Conservation (phyloP, 2,797 vertebrate species). For the Syngnathus rostellatus region DNA sequence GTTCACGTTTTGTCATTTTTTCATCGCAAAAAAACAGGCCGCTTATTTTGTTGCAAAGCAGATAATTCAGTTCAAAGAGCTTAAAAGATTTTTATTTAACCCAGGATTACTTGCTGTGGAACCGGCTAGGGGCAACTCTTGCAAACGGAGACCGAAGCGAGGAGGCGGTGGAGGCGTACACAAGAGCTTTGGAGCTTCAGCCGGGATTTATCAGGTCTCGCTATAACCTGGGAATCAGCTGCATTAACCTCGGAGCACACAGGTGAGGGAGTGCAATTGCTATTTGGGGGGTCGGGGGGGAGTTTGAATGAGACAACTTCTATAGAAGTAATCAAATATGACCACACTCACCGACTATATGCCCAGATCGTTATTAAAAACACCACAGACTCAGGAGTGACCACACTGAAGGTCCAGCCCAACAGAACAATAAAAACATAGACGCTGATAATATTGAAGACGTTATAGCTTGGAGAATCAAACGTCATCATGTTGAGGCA, state of each 20-base stretch:
- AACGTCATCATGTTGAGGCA: not conserved
- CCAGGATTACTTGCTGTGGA: conserved; percentile 97
- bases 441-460: not conserved
- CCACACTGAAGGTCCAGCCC: not conserved
- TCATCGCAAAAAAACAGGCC: conserved; percentile 10
- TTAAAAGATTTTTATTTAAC: not conserved
- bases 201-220: conserved; percentile 95
- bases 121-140: conserved; percentile 92
- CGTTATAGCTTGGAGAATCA: not conserved
- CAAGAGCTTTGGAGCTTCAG: conserved; percentile 87
- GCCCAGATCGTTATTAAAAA: not conserved
- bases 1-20: conserved; percentile 15
- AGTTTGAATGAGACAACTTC: not conserved
- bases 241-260: conserved; percentile 95
- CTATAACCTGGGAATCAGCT: conserved; percentile 98
- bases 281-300: not conserved
- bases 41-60: conserved; percentile 3
- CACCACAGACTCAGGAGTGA: not conserved
- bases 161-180: conserved; percentile 95
- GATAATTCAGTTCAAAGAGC: conserved; percentile 16
- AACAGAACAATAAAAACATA: not conserved
- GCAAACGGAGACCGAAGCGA: conserved; percentile 94
- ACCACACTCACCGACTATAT: not conserved
- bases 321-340: not conserved
- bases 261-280: conserved; percentile 66